These are phyloP conservation scores for Mycalesis mineus DNA, from an alignment of 2,888 invertebrate species.

Conservation along the genomic window DNA sequence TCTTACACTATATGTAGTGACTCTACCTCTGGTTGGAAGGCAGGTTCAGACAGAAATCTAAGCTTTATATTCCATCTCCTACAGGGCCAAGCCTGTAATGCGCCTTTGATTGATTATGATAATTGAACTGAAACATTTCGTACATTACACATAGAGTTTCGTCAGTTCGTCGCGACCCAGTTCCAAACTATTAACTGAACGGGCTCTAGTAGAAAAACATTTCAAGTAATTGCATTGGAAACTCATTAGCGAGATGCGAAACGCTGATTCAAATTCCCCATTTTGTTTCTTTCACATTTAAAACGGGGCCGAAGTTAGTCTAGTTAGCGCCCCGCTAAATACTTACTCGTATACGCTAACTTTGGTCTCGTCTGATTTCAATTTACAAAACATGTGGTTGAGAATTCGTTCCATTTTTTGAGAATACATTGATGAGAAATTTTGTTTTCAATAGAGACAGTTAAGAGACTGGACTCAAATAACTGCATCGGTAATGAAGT, in stretches of 20 bases:
- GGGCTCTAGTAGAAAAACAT: conserved; percentile 35
- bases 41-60: too few species aligned
- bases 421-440: too few species aligned
- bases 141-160: neutral
- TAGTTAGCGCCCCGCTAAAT: conserved; percentile 45
- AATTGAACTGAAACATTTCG: neutral
- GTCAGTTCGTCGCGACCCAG: conserved; percentile 17
- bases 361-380: conserved; percentile 18
- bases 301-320: conserved; percentile 41
- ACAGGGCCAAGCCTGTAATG: too few species aligned
- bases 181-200: conserved; percentile 28
- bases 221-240: conserved; percentile 52
- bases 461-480: too few species aligned
- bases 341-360: conserved; percentile 23
- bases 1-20: too few species aligned
- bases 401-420: conserved; percentile 9
- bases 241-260: conserved; percentile 57
- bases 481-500: too few species aligned
- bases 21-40: too few species aligned
- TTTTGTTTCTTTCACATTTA: conserved; percentile 53
- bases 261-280: conserved; percentile 60
- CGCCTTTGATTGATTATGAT: too few species aligned
- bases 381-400: conserved; percentile 17
- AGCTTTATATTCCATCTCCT: too few species aligned
- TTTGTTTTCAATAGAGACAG: too few species aligned